A percentile compares a stretch with the other conserved stretches of the same genome.
Conservation (phyloP, 2,113 vertebrate genomes). For the Rostratula benghalensis region DNA sequence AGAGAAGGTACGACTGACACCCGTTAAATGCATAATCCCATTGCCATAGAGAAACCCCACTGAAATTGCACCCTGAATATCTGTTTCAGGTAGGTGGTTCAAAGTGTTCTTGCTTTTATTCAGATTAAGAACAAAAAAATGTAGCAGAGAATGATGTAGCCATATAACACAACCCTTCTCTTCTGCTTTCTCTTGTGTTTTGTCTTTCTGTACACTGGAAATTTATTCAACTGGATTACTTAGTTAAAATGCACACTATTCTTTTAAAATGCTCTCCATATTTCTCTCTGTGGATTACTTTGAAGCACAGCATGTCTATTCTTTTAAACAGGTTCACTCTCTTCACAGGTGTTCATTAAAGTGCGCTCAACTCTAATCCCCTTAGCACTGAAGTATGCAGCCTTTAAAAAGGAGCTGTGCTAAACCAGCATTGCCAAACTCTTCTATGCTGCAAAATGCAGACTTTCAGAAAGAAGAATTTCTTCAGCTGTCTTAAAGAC, state of each 20-base stretch:
- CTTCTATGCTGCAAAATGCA: neutral
- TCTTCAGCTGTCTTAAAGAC: conserved; percentile 33
- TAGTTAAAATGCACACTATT: conserved; percentile 28
- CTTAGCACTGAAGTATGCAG: conserved; percentile 22
- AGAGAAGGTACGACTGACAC: conserved; percentile 24
- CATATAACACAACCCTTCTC: neutral
- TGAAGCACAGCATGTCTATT: conserved; percentile 32
- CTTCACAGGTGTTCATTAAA: conserved; percentile 64
- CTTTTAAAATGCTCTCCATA: conserved; percentile 10
- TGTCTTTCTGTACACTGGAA: neutral
- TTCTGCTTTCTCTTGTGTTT: neutral
- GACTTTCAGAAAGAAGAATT: neutral
- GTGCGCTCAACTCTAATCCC: conserved; percentile 26
- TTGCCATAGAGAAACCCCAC: neutral
- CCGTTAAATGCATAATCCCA: conserved; percentile 36
- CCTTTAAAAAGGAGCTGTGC: conserved; percentile 9
- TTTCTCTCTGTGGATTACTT: conserved; percentile 18
- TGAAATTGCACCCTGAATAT: neutral
- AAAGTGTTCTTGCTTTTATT: neutral
- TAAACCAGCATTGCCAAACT: neutral
- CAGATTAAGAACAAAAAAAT: conserved; percentile 9
- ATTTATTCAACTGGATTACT: conserved; percentile 25
- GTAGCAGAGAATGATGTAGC: neutral
- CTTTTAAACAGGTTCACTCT: conserved; percentile 48
- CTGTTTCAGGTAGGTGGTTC: neutral